Conservation (phyloP, 2,113 vertebrate genomes). For the Scalopus aquaticus region DNA sequence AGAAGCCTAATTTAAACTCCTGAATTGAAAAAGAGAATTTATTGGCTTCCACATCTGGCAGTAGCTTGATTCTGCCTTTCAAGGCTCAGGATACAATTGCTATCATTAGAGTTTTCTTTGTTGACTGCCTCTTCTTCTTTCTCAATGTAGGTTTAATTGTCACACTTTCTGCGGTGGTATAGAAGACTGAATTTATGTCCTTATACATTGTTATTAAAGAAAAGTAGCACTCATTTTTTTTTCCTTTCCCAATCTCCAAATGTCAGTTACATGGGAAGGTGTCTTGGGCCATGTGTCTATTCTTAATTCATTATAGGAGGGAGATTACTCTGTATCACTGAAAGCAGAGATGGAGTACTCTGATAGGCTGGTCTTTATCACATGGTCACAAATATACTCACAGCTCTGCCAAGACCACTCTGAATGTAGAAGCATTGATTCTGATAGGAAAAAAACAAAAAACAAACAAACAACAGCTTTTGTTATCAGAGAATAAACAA, state of each 20-base stretch:
- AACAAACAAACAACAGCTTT: too few species aligned
- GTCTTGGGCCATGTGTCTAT: not conserved
- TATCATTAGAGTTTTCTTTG: not conserved
- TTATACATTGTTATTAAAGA: not conserved
- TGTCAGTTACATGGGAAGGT: not conserved
- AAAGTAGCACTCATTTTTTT: not conserved
- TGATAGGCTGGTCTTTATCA: not conserved
- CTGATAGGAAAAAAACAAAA: not conserved
- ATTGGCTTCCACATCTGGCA: not conserved
- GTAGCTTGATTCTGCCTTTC: not conserved
- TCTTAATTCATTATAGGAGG: not conserved
- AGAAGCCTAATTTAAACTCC: not conserved
- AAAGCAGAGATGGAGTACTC: not conserved
- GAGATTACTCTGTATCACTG: not conserved
- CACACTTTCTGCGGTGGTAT: not conserved
- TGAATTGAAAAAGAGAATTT: not conserved
- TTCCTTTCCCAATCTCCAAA: not conserved
- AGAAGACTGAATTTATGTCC: not conserved
- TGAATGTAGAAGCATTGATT: not conserved
- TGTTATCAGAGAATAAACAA: not conserved
- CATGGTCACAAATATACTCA: not conserved
- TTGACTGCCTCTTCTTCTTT: not conserved
- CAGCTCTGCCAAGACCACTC: not conserved
- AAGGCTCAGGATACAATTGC: not conserved
- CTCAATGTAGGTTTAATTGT: not conserved